Evolutionary conservation across 2,113 vertebrate species (phyloP), one percentile per base, ranked within the genome.

Genomic region (Cheirogaleus medius): DNA sequence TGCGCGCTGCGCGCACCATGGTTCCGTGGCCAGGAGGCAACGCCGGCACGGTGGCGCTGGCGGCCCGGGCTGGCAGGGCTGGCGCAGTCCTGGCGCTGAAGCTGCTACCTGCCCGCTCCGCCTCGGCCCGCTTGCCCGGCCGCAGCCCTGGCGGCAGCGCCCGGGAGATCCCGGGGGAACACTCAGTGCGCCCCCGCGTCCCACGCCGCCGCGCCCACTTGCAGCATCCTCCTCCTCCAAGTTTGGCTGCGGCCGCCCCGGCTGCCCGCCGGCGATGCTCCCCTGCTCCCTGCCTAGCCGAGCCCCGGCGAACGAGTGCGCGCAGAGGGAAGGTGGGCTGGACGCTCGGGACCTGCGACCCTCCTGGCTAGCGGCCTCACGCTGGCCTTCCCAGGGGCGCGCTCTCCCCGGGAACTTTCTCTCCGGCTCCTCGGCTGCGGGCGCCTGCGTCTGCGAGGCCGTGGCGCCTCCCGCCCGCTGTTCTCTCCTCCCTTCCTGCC

Each of bases 321-420:
- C 37, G 52, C 47, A 20, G 73, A 2, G 14, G 66, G 37, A 10
- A 47, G 39, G 76, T 49, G 3, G 49, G 69, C 91, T 56, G 81
- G 64, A 21, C 52, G 23, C 97, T 17, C 44, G 0, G 90, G 52
- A 94, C 94, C 94, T 12, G 90, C 29, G 88, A 93, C 83, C 63
- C 74, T 74, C 47, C 58, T 37, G 34, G 42, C 54, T 32, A 34
- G 66, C 7, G 15, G 47, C 71, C 76, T 47, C 29, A 47, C 18
- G 94, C 42, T 34, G 56, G 87, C n/a, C 95, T 92, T 84, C 92
- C 83, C 37, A 1, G 25, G 78, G 25, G 23, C 74, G 64, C 60
- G 87, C 85, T 68, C 27, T 90, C 92, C 96, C 34, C 93, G 71
- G 86, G 95, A 98, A 98, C 98, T 99, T 99, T 99, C 96, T 94